These are phyloP conservation scores for Tiphia femorata DNA, from an alignment of 2,888 invertebrate species.

Conservation along the genomic window DNA sequence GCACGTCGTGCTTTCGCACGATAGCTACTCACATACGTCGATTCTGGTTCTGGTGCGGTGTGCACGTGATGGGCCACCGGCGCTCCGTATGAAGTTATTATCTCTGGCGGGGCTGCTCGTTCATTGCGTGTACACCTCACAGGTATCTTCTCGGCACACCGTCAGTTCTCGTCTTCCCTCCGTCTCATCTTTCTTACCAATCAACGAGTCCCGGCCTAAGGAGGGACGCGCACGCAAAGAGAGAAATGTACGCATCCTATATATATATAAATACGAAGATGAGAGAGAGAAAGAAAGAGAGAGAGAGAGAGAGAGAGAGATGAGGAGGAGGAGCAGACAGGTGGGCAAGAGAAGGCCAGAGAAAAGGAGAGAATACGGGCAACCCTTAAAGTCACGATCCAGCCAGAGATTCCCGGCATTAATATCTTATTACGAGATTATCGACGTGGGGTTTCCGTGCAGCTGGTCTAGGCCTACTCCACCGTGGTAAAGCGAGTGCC, in stretches of 20 bases:
- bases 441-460: constrained; percentile 34
- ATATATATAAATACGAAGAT: no score
- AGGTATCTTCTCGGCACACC: constrained; percentile 29
- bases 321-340: not conserved
- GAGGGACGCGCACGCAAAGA: not conserved
- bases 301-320: not conserved
- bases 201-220: constrained; percentile 16
- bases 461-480: not conserved
- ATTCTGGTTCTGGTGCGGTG: constrained; percentile 21
- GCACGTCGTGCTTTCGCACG: no score
- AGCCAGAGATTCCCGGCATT: constrained; percentile 33
- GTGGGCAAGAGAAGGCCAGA: not conserved
- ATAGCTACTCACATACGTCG: constrained; percentile 18
- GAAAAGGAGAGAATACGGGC: constrained; percentile 13
- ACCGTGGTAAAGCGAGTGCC: not conserved
- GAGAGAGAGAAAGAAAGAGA: not conserved
- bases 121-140: constrained; percentile 12
- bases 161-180: constrained; percentile 24
- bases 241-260: no score
- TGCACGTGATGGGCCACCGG: constrained; percentile 41
- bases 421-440: constrained; percentile 48
- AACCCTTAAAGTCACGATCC: constrained; percentile 40
- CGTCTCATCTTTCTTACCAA: constrained; percentile 22
- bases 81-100: constrained; percentile 48
- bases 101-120: constrained; percentile 22